A percentile compares a stretch with the other conserved stretches of the same genome.
Conservation (phyloP, 2,888 invertebrate species). For the Ceraclea dissimilis region DNA sequence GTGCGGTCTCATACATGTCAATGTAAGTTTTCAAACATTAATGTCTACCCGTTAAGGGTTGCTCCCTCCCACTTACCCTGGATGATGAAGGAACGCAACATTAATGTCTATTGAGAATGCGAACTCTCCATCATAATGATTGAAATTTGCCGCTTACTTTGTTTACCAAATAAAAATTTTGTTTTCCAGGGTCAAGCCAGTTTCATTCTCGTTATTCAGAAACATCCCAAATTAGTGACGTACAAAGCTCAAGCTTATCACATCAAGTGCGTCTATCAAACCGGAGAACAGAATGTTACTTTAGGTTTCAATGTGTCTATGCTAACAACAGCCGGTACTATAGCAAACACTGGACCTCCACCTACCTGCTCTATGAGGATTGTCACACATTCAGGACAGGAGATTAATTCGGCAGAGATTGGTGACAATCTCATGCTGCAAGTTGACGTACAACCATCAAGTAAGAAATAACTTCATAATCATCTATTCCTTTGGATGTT, state of each 20-base stretch:
- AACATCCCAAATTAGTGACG: conserved; percentile 91
- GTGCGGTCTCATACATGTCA: conserved; percentile 85
- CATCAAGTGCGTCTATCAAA: conserved; percentile 91
- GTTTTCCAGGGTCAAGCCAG: conserved; percentile 73
- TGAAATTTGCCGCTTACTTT: no score
- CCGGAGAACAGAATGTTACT: conserved; percentile 87
- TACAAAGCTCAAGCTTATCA: conserved; percentile 94
- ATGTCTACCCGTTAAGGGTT: no score
- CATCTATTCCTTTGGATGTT: neutral
- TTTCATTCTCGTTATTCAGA: conserved; percentile 90
- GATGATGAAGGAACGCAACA: no score
- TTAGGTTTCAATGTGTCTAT: conserved; percentile 92
- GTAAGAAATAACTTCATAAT: conserved; percentile 39
- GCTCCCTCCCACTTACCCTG: no score
- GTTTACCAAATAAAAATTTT: no score
- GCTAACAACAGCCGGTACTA: conserved; percentile 91
- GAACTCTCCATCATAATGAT: no score
- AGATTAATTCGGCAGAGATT: conserved; percentile 86
- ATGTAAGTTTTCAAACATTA: conserved; percentile 62
- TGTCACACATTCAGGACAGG: conserved; percentile 76
- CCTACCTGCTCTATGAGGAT: conserved; percentile 90
- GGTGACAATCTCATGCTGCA: conserved; percentile 82
- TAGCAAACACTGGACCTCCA: conserved; percentile 90
- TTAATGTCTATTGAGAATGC: no score
- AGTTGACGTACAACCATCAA: conserved; percentile 74